phyloP scores from a whole-genome alignment of 2,888 invertebrate species.

The Orgyia antiqua region DNA sequence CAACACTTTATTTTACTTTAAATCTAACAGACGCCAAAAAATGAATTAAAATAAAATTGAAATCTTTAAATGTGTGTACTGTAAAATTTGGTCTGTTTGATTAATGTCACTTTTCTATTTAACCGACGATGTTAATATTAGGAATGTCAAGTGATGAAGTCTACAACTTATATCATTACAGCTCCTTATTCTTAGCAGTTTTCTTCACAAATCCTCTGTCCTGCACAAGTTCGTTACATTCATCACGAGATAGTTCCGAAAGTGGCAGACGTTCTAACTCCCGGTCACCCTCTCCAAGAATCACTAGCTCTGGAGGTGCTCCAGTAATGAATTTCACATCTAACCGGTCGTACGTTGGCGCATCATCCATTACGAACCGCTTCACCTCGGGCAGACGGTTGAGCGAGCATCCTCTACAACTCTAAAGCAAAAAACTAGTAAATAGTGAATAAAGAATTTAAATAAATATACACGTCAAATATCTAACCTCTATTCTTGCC shows the following conservation, averaged over 20 bases:
- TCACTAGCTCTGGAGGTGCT: slow-evolving; percentile 80
- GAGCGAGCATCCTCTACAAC: slow-evolving; percentile 82
- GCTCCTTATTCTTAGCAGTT: slow-evolving; percentile 35
- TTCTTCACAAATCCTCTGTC: slow-evolving; percentile 78
- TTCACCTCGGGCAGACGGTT: slow-evolving; percentile 83
- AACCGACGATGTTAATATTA: too few relatives aligned
- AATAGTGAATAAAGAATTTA: neutral
- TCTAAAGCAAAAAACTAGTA: slow-evolving; percentile 62
- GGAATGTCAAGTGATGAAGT: too few relatives aligned
- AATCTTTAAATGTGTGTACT: too few relatives aligned
- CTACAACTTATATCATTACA: too few relatives aligned
- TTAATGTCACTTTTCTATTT: too few relatives aligned
- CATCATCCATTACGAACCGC: slow-evolving; percentile 81
- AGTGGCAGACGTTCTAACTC: slow-evolving; percentile 81
- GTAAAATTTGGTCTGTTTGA: too few relatives aligned
- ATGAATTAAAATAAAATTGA: too few relatives aligned
- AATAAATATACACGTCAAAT: too few relatives aligned
- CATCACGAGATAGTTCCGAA: slow-evolving; percentile 73
- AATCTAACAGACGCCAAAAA: too few relatives aligned
- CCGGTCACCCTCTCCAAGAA: slow-evolving; percentile 74
- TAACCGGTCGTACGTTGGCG: slow-evolving; percentile 79
- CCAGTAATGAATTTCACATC: slow-evolving; percentile 83
- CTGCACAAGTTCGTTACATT: slow-evolving; percentile 82
- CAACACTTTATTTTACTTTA: too few relatives aligned
- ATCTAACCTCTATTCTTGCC: slow-evolving; percentile 63